These are phyloP conservation scores for Galendromus occidentalis DNA, from an alignment of 1,140 invertebrate genomes.

Conservation along the genomic window DNA sequence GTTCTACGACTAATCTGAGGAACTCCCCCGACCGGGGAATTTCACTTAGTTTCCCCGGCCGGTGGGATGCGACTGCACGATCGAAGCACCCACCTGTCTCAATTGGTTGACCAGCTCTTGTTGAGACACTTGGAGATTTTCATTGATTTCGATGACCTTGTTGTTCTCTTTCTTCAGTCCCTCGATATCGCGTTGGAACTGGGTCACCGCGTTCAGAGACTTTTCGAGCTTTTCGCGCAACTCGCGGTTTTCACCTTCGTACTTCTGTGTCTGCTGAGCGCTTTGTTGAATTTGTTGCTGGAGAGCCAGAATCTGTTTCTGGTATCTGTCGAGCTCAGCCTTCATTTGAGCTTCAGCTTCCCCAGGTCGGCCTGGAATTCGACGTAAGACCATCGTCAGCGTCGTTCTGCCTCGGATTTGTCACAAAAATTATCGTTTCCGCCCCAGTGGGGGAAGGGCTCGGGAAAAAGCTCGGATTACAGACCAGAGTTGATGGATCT, in stretches of 20 bases:
- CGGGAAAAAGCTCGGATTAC: neutral
- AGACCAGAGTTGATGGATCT: constrained; percentile 17
- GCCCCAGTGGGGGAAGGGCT: too few relatives aligned
- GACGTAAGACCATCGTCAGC: too few relatives aligned
- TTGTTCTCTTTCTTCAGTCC: constrained; percentile 16
- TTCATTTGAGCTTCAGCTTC: constrained; percentile 47
- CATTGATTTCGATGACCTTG: constrained; percentile 15
- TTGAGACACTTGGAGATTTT: constrained; percentile 15
- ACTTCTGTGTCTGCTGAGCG: constrained; percentile 43
- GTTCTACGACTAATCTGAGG: too few relatives aligned
- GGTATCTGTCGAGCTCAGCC: constrained; percentile 52
- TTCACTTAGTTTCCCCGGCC: too few relatives aligned
- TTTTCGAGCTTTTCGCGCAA: constrained; percentile 22
- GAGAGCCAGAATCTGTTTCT: constrained; percentile 47
- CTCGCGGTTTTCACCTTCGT: constrained; percentile 27
- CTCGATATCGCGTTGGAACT: constrained; percentile 21
- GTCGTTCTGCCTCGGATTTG: too few relatives aligned
- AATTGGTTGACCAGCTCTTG: constrained; percentile 14
- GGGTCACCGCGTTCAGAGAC: constrained; percentile 20
- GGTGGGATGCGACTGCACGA: too few relatives aligned
- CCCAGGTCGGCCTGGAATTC: constrained; percentile 20
- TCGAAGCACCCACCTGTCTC: neutral
- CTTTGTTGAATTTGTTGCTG: constrained; percentile 47
- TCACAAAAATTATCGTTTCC: too few relatives aligned
- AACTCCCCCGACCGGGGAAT: too few relatives aligned